phyloP scores from a whole-genome alignment of 2,888 invertebrate genomes.

The Tetramorium bicarinatum region DNA sequence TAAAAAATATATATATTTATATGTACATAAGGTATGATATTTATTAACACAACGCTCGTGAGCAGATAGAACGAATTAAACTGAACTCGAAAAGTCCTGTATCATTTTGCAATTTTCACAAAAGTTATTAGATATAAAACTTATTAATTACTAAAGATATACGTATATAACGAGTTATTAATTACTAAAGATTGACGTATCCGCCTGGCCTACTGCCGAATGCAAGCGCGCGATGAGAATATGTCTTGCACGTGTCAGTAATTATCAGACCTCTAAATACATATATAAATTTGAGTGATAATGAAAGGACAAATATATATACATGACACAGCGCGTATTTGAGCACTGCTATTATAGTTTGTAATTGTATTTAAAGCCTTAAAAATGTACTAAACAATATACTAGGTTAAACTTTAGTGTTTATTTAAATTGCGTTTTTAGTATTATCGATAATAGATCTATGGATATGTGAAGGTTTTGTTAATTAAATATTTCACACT shows the following conservation, averaged over 20 bases:
- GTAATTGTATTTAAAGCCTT: conserved; percentile 53
- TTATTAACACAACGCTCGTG: too few relatives aligned
- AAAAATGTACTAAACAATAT: conserved; percentile 48
- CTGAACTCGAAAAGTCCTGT: too few relatives aligned
- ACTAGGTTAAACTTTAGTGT: conserved; percentile 22
- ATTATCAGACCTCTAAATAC: neutral
- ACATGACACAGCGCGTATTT: conserved; percentile 11
- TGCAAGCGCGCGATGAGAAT: too few relatives aligned
- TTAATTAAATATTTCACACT: conserved; percentile 51
- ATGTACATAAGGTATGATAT: conserved; percentile 4
- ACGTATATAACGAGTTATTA: too few relatives aligned
- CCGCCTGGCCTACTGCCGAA: too few relatives aligned
- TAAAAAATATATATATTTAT: neutral
- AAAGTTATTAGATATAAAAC: too few relatives aligned
- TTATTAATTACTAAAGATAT: too few relatives aligned
- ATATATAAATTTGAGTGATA: neutral
- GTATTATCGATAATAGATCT: too few relatives aligned
- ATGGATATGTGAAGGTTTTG: conserved; percentile 39
- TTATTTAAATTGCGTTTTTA: conserved; percentile 49
- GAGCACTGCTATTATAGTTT: conserved; percentile 34
- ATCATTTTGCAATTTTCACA: too few relatives aligned
- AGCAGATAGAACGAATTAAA: too few relatives aligned
- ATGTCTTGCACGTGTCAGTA: too few relatives aligned
- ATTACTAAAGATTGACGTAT: too few relatives aligned
- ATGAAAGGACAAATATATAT: conserved; percentile 13